These are phyloP conservation scores for Omphaloscelis lunosa DNA, from an alignment of 2,888 invertebrate genomes.

Conservation along the genomic window DNA sequence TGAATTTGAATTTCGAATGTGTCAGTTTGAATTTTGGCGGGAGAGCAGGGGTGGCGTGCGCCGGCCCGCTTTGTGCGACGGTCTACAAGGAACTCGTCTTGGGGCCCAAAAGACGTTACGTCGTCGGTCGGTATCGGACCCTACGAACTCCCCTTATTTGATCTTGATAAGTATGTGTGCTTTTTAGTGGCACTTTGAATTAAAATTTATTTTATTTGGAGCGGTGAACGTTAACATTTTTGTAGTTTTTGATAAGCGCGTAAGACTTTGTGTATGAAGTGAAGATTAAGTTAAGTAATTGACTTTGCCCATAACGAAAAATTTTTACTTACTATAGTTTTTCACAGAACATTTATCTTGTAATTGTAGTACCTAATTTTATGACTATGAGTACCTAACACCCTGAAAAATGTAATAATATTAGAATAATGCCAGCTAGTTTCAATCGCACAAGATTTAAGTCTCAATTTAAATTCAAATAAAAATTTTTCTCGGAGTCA, in stretches of 20 bases:
- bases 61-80: conserved; percentile 85
- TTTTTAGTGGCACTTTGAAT: conserved; percentile 76
- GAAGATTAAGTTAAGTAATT: background rate
- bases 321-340: background rate
- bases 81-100: conserved; percentile 87
- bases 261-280: background rate
- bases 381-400: background rate
- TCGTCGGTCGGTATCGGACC: conserved; percentile 71
- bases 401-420: background rate
- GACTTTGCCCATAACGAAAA: background rate
- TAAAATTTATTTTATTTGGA: conserved; percentile 12
- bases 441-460: background rate
- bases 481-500: background rate
- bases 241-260: background rate
- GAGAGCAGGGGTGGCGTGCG: conserved; percentile 74
- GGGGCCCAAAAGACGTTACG: conserved; percentile 88
- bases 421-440: background rate
- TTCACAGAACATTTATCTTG: background rate
- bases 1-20: conserved; percentile 57
- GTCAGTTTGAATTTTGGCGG: conserved; percentile 79
- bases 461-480: background rate
- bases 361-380: background rate
- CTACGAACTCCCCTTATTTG: conserved; percentile 85
- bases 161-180: conserved; percentile 81
- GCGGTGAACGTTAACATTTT: background rate